phyloP scores from a whole-genome alignment of 2,113 vertebrate genomes.

The Symphodus melops region DNA sequence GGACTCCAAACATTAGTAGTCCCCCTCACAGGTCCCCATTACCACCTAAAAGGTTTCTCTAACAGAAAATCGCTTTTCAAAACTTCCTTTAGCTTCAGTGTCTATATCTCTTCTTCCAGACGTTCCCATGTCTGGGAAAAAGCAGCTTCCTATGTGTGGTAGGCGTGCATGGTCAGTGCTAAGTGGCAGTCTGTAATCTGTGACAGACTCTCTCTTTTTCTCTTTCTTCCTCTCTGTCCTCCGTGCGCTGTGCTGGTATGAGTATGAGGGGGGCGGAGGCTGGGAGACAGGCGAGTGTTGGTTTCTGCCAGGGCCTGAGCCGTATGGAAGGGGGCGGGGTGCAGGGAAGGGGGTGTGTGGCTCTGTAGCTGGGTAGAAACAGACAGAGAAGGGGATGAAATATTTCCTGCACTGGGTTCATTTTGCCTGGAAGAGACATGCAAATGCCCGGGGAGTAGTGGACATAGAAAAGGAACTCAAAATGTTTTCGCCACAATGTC shows the following conservation, averaged over 20 bases:
- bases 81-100: slow-evolving; percentile 30
- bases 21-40: slow-evolving; percentile 47
- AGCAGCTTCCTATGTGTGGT: slow-evolving; percentile 34
- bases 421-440: slow-evolving; percentile 13
- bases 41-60: slow-evolving; percentile 38
- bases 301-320: slow-evolving; percentile 67
- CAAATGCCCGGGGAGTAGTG: slow-evolving; percentile 15
- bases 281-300: slow-evolving; percentile 66
- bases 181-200: slow-evolving; percentile 64
- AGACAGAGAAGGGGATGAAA: slow-evolving; percentile 37
- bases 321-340: slow-evolving; percentile 72
- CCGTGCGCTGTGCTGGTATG: slow-evolving; percentile 59
- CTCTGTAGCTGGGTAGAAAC: slow-evolving; percentile 59
- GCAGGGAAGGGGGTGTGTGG: slow-evolving; percentile 56
- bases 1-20: slow-evolving; percentile 62
- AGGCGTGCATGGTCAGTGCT: slow-evolving; percentile 48
- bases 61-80: slow-evolving; percentile 33
- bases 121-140: slow-evolving; percentile 53
- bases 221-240: slow-evolving; percentile 62
- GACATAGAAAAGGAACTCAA: background rate
- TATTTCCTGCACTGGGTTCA: slow-evolving; percentile 24
- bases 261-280: slow-evolving; percentile 74
- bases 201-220: slow-evolving; percentile 71
- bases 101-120: slow-evolving; percentile 27
- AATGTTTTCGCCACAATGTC: slow-evolving; percentile 38